Percentiles rank a stretch among this genome's conserved stretches.
Evolutionary conservation across 2,797 vertebrate genomes (phyloP).

Genomic region (Chelidonichthys spinosus): DNA sequence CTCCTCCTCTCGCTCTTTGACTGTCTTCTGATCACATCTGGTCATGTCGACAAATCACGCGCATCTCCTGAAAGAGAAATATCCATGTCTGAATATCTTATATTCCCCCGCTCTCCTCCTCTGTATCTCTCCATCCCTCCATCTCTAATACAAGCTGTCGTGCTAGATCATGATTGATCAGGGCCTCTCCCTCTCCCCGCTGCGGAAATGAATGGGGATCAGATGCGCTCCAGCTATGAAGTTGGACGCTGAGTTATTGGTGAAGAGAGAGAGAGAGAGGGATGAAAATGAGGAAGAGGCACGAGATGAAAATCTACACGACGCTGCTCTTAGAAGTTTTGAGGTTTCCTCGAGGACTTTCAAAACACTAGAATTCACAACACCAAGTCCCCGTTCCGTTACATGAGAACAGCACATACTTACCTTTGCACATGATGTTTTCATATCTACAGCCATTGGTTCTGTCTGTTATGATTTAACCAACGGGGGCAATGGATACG

Average conservation of each 20-base stretch:
- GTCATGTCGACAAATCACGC: constrained; percentile 84
- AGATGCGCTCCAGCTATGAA: constrained; percentile 68
- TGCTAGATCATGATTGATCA: constrained; percentile 82
- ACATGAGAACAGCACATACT: not conserved
- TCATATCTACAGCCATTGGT: not conserved
- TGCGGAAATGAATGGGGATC: constrained; percentile 75
- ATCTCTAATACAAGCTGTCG: constrained; percentile 79
- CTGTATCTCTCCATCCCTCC: constrained; percentile 58
- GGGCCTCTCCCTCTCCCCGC: constrained; percentile 72
- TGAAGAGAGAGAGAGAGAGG: constrained; percentile 46
- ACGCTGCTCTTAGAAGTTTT: constrained; percentile 44
- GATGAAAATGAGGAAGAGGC: constrained; percentile 49
- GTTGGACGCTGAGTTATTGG: constrained; percentile 74
- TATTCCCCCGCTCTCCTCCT: constrained; percentile 48
- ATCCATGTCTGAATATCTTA: constrained; percentile 76
- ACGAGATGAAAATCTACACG: constrained; percentile 52
- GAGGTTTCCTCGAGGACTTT: constrained; percentile 42
- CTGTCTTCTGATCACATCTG: constrained; percentile 82
- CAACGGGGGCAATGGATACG: not conserved
- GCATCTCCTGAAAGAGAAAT: constrained; percentile 73
- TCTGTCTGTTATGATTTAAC: not conserved
- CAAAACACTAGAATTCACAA: constrained; percentile 17
- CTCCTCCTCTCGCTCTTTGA: constrained; percentile 48
- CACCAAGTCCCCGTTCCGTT: not conserved
- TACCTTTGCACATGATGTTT: not conserved